phyloP scores from a whole-genome alignment of 2,113 vertebrate species.

The Cercopithecus mona region DNA sequence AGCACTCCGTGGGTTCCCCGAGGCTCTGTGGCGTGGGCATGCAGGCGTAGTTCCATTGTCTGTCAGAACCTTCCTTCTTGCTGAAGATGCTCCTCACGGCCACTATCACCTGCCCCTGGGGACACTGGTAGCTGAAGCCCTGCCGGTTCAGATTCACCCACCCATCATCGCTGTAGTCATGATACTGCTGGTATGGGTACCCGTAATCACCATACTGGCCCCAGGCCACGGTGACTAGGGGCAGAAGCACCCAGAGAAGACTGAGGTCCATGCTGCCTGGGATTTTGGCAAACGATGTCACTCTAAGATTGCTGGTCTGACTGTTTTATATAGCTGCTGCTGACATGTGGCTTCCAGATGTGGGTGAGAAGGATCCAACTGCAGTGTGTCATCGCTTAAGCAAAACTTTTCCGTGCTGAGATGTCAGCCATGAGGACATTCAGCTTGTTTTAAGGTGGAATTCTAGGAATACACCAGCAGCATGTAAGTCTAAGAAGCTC shows the following conservation, averaged over 20 bases:
- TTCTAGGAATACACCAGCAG: constrained; percentile 33
- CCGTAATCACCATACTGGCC: constrained; percentile 84
- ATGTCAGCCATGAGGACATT: constrained; percentile 54
- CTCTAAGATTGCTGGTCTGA: constrained; percentile 76
- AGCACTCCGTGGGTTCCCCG: constrained; percentile 95
- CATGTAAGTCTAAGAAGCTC: neutral
- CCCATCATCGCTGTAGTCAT: constrained; percentile 89
- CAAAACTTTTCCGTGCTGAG: constrained; percentile 76
- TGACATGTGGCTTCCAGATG: constrained; percentile 95
- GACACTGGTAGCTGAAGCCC: constrained; percentile 98
- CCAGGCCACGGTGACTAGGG: constrained; percentile 83
- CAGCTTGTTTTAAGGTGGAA: constrained; percentile 88
- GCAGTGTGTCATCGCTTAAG: constrained; percentile 88
- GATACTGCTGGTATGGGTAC: constrained; percentile 80
- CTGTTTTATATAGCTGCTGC: constrained; percentile 85
- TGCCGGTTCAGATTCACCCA: constrained; percentile 95
- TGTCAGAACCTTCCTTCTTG: constrained; percentile 92
- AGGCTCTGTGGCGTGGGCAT: constrained; percentile 90
- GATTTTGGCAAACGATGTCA: constrained; percentile 75
- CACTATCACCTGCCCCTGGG: constrained; percentile 93
- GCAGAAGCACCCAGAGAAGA: constrained; percentile 82
- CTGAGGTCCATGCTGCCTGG: constrained; percentile 86
- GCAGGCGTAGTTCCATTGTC: constrained; percentile 96
- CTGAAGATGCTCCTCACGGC: constrained; percentile 94
- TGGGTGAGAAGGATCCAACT: constrained; percentile 86